Evolutionary conservation across 2,888 invertebrate genomes (phyloP), one percentile per base, ranked within the genome.

Genomic region (Sinohyriopsis cumingii): DNA sequence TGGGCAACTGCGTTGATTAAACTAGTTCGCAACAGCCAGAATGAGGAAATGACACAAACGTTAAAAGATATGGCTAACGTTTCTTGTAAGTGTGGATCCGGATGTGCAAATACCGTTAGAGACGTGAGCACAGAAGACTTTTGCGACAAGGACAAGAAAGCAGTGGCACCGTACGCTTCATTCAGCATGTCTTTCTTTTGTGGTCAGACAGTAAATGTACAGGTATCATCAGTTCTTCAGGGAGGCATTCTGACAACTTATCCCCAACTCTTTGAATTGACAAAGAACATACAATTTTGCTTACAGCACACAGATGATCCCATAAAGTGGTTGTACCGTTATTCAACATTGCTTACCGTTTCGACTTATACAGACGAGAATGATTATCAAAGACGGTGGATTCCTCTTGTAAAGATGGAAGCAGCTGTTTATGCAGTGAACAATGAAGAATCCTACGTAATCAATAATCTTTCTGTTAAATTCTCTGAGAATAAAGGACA

Each of bases 361-460:
- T 54, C 72, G 59, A 19, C 28, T 18, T 75, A 73, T 53, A 22
- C 60, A n/a, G 71, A 28, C 6, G 56, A 72, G 9, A 57, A 61
- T 9, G 69, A 71, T 18, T 79, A 79, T 55, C 57, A 68, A 4
- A 24, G 67, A 25, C 69, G 60, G 64, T 79, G 76, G 78, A 45
- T 70, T n/a, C 76, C 73, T n/a, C 53, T 79, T 7, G 54, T 79
- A 15, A 20, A 57, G 19, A 79, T 79, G 78, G 76, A 79, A 45
- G 69, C 76, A 53, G 76, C 76, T 3, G 69, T 65, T 18, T 63
- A 60, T 19, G 73, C 76, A 45, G 69, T 68, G 12, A 62, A 54
- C 0, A 69, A 63, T 22, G 66, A 65, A 22, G 67, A 73, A n/a
- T 65, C 70, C 18, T 68, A 62, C 54, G 59, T 63, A 18, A 73